A percentile compares a stretch with the other conserved stretches of the same genome.
Conservation (phyloP, 2,113 vertebrate genomes). For the Pachypanchax playfairii region DNA sequence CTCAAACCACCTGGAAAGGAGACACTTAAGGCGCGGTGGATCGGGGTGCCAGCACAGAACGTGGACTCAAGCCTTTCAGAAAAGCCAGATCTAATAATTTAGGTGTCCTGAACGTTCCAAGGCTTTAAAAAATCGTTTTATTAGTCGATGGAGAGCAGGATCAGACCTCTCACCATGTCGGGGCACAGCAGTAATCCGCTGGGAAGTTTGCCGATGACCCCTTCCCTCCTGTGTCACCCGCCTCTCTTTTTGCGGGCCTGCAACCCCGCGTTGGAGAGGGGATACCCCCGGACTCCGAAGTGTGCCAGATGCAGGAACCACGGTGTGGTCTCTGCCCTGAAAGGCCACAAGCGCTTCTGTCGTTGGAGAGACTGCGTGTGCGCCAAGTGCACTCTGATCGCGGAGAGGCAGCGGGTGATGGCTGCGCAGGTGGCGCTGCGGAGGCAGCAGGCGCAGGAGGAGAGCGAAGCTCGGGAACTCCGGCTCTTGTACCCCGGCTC, state of each 20-base stretch:
- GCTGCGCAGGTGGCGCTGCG: conserved; percentile 91
- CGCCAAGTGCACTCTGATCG: conserved; percentile 89
- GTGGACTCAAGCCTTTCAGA: conserved; percentile 6
- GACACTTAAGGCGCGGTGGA: conserved; percentile 58
- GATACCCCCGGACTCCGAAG: conserved; percentile 87
- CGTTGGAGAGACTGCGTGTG: conserved; percentile 91
- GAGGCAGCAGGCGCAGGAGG: conserved; percentile 91
- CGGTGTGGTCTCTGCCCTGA: conserved; percentile 90
- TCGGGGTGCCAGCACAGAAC: conserved; percentile 28
- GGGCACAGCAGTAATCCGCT: conserved; percentile 42
- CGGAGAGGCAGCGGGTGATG: conserved; percentile 92
- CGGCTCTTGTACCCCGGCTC: conserved; percentile 73
- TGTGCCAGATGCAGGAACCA: conserved; percentile 90
- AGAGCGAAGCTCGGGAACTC: conserved; percentile 83
- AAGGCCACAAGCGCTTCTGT: conserved; percentile 92
- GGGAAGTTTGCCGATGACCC: conserved; percentile 68
- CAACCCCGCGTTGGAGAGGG: conserved; percentile 75
- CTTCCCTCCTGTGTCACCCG: conserved; percentile 78
- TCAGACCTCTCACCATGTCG: conserved; percentile 63
- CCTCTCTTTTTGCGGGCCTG: conserved; percentile 71
- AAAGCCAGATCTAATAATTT: neutral
- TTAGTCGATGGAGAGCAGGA: conserved; percentile 75
- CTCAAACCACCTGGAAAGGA: conserved; percentile 63
- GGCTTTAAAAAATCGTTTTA: neutral
- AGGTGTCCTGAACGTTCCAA: neutral